A percentile compares a stretch with the other conserved stretches of the same genome.
Conservation (phyloP, 2,113 vertebrate genomes). For the Hystrix brachyura region DNA sequence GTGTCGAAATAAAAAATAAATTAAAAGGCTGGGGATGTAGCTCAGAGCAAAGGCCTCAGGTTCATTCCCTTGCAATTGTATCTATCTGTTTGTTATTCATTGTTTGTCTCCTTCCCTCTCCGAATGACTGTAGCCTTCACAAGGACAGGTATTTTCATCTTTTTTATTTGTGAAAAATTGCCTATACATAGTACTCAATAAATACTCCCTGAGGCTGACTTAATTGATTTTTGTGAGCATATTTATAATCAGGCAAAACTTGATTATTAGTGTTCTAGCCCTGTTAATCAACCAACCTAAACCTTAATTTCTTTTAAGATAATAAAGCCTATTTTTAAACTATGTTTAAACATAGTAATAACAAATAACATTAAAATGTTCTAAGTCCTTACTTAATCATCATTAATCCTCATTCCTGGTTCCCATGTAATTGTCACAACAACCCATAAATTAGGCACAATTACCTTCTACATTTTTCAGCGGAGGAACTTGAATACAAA, state of each 20-base stretch:
- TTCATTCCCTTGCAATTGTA: neutral
- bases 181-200: neutral
- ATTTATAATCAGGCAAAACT: neutral
- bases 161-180: neutral
- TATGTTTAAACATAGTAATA: neutral
- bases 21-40: neutral
- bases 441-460: neutral
- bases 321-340: neutral
- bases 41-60: neutral
- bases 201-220: neutral
- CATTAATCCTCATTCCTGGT: neutral
- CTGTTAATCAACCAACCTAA: neutral
- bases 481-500: neutral
- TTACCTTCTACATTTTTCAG: neutral
- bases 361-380: neutral
- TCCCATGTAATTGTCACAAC: neutral
- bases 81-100: neutral
- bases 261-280: neutral
- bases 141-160: neutral
- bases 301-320: conserved; percentile 35
- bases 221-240: neutral
- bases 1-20: neutral
- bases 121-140: neutral
- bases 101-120: neutral
- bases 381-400: neutral